phyloP scores from a whole-genome alignment of 2,888 invertebrate species.

The Gisinianus flammeolus region DNA sequence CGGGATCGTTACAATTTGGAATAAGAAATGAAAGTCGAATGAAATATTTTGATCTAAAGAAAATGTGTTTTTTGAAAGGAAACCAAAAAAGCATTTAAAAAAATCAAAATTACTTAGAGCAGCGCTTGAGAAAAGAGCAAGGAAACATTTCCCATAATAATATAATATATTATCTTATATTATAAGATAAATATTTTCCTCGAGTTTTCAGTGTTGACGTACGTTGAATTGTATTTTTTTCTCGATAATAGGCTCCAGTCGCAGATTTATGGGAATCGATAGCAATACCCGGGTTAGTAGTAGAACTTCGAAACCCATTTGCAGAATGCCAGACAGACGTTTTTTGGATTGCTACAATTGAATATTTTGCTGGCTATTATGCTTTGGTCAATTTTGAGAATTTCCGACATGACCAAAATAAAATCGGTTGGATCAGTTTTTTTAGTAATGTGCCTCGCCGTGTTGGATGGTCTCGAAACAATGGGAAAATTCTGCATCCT shows the following conservation, averaged over 20 bases:
- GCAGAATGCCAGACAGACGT: constrained; percentile 28
- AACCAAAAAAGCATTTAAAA: too few species aligned
- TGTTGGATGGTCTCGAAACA: constrained; percentile 41
- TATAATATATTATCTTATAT: too few species aligned
- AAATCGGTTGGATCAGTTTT: constrained; percentile 47
- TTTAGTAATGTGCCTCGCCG: constrained; percentile 48
- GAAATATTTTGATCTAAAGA: too few species aligned
- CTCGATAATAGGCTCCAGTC: constrained; percentile 25
- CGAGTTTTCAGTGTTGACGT: too few species aligned
- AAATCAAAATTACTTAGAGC: too few species aligned
- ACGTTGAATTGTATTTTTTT: too few species aligned
- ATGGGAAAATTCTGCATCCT: constrained; percentile 33
- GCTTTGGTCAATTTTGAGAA: constrained; percentile 45
- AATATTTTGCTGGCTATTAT: constrained; percentile 47
- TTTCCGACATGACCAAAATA: neutral
- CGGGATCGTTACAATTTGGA: too few species aligned
- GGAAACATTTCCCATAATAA: too few species aligned
- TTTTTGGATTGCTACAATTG: constrained; percentile 40
- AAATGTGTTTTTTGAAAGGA: too few species aligned
- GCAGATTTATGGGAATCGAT: constrained; percentile 27
- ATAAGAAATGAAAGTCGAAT: too few species aligned
- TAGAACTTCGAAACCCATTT: constrained; percentile 50
- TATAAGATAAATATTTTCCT: too few species aligned
- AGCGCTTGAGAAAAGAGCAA: too few species aligned
- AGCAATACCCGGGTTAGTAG: constrained; percentile 37